A percentile compares a stretch with the other conserved stretches of the same genome.
Evolutionary conservation across 2,888 invertebrate genomes (phyloP).

Genomic region (Drosophila pegasa): DNA sequence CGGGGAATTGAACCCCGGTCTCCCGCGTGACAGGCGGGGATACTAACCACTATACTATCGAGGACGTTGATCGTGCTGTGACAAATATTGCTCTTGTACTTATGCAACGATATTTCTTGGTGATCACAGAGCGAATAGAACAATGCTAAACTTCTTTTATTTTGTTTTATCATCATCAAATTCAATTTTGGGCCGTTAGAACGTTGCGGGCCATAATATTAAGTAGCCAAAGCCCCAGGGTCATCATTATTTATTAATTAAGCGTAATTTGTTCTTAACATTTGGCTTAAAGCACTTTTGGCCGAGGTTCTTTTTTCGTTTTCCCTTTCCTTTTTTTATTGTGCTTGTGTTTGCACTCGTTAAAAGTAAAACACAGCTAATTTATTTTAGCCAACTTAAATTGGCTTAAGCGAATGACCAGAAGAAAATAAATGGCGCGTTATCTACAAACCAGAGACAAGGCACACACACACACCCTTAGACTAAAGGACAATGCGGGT

Average conservation of each 20-base stretch:
- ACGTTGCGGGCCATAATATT: slow-evolving; percentile 8
- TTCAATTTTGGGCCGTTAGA: slow-evolving; percentile 21
- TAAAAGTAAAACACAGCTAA: slow-evolving; percentile 71
- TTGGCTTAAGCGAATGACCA: slow-evolving; percentile 79
- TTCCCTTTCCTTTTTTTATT: slow-evolving; percentile 24
- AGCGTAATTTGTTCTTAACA: slow-evolving; percentile 51
- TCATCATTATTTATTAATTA: slow-evolving; percentile 64
- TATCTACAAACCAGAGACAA: slow-evolving; percentile 64
- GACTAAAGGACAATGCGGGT: slow-evolving; percentile 57
- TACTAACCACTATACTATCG: slow-evolving; percentile 76
- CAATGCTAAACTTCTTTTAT: rapidly evolving
- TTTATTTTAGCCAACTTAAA: slow-evolving; percentile 78
- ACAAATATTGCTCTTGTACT: not conserved
- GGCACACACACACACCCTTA: slow-evolving; percentile 18
- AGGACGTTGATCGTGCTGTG: not conserved
- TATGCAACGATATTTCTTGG: not conserved
- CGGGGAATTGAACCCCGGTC: slow-evolving; percentile 70
- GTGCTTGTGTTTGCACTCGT: slow-evolving; percentile 49
- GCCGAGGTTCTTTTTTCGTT: not conserved
- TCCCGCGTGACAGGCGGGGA: slow-evolving; percentile 69
- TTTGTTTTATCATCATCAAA: rapidly evolving
- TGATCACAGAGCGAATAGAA: not conserved
- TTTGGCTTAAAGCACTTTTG: slow-evolving; percentile 39
- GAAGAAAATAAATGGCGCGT: slow-evolving; percentile 73
- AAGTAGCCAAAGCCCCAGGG: slow-evolving; percentile 7